A percentile compares a stretch with the other conserved stretches of the same genome.
Conservation (phyloP, 2,797 vertebrate genomes). For the Anisognathus igniventris region DNA sequence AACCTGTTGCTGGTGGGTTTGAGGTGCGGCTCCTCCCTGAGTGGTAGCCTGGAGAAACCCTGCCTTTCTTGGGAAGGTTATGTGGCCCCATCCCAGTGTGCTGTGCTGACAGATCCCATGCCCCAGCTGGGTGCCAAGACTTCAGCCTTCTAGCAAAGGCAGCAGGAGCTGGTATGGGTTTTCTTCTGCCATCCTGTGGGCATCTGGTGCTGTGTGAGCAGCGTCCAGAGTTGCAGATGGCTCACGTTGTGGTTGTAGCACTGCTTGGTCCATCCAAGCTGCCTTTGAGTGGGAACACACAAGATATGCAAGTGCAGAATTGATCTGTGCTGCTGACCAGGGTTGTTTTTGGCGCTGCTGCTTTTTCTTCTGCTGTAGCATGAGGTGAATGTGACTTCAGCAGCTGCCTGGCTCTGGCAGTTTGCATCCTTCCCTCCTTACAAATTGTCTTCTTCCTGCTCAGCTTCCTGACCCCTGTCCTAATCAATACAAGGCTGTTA, state of each 20-base stretch:
- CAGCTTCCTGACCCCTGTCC: background rate
- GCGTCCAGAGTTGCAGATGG: accelerated
- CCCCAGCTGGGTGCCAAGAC: background rate
- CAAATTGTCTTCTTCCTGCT: background rate
- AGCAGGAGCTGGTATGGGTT: background rate
- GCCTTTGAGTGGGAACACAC: background rate
- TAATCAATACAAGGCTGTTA: background rate
- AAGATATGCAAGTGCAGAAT: accelerated
- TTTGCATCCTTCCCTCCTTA: background rate
- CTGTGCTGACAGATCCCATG: background rate
- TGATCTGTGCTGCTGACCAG: background rate
- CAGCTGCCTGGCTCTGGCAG: background rate
- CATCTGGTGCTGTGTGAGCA: background rate
- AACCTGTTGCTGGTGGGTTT: background rate
- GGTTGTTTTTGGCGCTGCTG: background rate
- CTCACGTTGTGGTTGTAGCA: accelerated
- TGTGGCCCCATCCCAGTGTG: background rate
- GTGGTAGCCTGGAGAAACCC: background rate
- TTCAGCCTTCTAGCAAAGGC: background rate
- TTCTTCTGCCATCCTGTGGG: background rate
- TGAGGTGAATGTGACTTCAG: background rate
- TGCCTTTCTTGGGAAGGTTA: background rate
- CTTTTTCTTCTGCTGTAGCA: background rate
- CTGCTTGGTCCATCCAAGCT: background rate
- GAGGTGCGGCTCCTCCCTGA: background rate